Evolutionary conservation across 1,140 invertebrate species (phyloP).

Genomic region (Diabrotica undecimpunctata): DNA sequence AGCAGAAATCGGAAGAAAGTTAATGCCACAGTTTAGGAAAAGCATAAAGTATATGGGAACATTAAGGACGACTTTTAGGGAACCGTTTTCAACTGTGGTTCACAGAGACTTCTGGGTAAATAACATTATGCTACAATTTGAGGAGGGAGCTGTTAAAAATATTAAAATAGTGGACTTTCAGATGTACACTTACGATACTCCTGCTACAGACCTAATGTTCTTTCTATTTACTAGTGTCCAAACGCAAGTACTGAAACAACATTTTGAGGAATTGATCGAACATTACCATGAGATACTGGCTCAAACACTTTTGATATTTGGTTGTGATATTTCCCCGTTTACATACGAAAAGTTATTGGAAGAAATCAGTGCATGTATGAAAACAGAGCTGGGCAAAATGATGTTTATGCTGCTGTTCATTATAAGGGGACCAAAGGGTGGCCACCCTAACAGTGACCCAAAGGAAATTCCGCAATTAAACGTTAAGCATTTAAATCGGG

Average conservation of each 20-base stretch:
- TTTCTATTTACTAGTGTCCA: slow-evolving; percentile 52
- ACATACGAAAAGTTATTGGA: slow-evolving; percentile 12
- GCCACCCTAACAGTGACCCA: too few relatives aligned
- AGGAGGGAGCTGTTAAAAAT: slow-evolving; percentile 42
- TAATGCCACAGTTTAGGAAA: not conserved
- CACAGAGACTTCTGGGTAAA: slow-evolving; percentile 60
- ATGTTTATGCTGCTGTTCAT: too few relatives aligned
- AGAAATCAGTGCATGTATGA: slow-evolving; percentile 9
- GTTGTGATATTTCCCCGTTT: slow-evolving; percentile 15
- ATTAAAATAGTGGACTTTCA: slow-evolving; percentile 60
- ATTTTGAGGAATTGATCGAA: slow-evolving; percentile 47
- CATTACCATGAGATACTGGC: slow-evolving; percentile 51
- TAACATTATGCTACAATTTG: slow-evolving; percentile 53
- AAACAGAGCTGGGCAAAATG: not conserved
- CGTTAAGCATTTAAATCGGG: too few relatives aligned
- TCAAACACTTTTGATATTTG: slow-evolving; percentile 15
- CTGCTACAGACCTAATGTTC: slow-evolving; percentile 53
- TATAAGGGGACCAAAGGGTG: too few relatives aligned
- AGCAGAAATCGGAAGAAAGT: not conserved
- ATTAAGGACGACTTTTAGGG: slow-evolving; percentile 17
- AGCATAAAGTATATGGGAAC: not conserved
- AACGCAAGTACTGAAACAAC: slow-evolving; percentile 37
- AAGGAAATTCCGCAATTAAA: too few relatives aligned
- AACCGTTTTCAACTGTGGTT: slow-evolving; percentile 49
- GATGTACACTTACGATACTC: slow-evolving; percentile 49